Conservation (phyloP, 2,888 invertebrate species). For the Cheilosia pagana region DNA sequence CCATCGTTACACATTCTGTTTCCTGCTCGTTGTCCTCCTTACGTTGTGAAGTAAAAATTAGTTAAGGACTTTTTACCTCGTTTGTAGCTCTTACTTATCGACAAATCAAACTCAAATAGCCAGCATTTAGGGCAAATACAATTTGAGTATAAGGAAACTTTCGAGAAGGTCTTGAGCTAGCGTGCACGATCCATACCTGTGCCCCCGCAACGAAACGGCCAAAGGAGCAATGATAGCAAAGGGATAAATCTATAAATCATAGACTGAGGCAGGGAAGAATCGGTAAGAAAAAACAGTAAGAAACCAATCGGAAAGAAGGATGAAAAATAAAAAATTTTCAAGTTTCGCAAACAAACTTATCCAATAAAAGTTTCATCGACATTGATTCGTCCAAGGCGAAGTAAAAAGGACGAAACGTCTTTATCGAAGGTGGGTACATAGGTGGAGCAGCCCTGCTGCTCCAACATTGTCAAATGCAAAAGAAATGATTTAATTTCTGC, state of each 20-base stretch:
- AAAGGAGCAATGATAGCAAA: slow-evolving; percentile 60
- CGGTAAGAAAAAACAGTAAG: background rate
- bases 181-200: background rate
- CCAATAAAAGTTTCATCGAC: slow-evolving; percentile 82
- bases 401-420: slow-evolving; percentile 10
- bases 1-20: slow-evolving; percentile 56
- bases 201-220: background rate
- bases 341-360: slow-evolving; percentile 82
- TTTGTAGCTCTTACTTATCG: slow-evolving; percentile 69
- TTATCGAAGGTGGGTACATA: background rate
- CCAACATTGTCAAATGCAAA: slow-evolving; percentile 58
- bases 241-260: slow-evolving; percentile 73
- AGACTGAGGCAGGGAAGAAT: slow-evolving; percentile 35
- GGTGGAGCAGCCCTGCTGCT: background rate
- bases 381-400: slow-evolving; percentile 59
- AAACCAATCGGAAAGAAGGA: slow-evolving; percentile 56
- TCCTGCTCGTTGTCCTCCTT: slow-evolving; percentile 20
- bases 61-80: slow-evolving; percentile 71
- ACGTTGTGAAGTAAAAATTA: slow-evolving; percentile 58
- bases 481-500: slow-evolving; percentile 70
- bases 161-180: slow-evolving; percentile 46
- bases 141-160: slow-evolving; percentile 65
- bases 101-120: slow-evolving; percentile 74
- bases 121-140: slow-evolving; percentile 72
- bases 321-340: slow-evolving; percentile 76